A percentile compares a stretch with the other conserved stretches of the same genome.
These are phyloP conservation scores for Xestoiulus laeticollis DNA, from an alignment of 2,888 invertebrate species.

Conservation along the genomic window DNA sequence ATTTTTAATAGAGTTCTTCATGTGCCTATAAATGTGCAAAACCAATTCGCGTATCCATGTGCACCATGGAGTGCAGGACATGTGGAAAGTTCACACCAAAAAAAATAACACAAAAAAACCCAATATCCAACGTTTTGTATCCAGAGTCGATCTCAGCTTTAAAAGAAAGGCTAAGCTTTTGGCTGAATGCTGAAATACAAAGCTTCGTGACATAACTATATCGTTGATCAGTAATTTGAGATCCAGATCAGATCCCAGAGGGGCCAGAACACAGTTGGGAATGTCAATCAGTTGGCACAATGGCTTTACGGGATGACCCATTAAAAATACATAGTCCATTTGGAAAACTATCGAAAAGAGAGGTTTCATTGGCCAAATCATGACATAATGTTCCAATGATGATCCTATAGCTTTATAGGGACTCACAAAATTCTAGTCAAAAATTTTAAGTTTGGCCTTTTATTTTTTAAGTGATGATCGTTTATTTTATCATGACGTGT, in stretches of 20 bases:
- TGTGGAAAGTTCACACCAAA: background rate
- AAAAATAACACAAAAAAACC: background rate
- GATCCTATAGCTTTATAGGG: background rate
- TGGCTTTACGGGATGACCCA: background rate
- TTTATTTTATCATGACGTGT: no score
- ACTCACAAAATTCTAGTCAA: background rate
- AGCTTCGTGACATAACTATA: background rate
- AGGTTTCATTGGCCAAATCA: background rate
- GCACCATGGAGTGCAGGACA: background rate
- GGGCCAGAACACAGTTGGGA: background rate
- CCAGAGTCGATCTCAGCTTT: background rate
- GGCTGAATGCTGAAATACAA: background rate
- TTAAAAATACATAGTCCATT: background rate
- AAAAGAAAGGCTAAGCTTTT: background rate
- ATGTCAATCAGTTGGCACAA: background rate
- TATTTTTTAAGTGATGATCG: no score
- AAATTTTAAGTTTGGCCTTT: no score
- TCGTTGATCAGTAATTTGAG: background rate
- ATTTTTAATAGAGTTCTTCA: slow-evolving; percentile 39
- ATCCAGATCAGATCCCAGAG: background rate
- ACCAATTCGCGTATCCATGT: background rate
- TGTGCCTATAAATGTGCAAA: background rate
- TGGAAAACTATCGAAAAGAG: background rate
- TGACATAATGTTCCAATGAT: background rate
- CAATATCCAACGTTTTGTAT: background rate